phyloP scores from a whole-genome alignment of 1,140 invertebrate genomes.

The Metaphire vulgaris region DNA sequence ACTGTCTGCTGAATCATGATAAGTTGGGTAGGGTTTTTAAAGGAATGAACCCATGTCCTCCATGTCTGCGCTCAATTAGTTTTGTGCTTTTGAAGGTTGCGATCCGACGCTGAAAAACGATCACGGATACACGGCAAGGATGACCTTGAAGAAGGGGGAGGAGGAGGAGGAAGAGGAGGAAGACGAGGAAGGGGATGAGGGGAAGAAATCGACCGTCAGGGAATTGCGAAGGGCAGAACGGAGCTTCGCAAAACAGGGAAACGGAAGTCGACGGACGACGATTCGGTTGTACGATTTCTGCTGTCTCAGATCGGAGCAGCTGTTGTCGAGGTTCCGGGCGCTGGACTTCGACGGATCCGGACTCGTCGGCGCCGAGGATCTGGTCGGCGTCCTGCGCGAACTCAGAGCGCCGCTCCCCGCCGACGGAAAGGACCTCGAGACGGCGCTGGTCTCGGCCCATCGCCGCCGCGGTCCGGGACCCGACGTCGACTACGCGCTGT shows the following conservation, averaged over 20 bases:
- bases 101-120: slow-evolving; percentile 52
- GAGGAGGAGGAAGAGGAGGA: too few species aligned
- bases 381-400: slow-evolving; percentile 40
- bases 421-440: slow-evolving; percentile 43
- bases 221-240: slow-evolving; percentile 51
- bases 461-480: slow-evolving; percentile 39
- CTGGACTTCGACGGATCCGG: slow-evolving; percentile 45
- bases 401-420: slow-evolving; percentile 38
- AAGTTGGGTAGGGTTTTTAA: too few species aligned
- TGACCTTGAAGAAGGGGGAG: slow-evolving; percentile 50
- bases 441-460: slow-evolving; percentile 37
- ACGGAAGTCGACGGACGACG: slow-evolving; percentile 50
- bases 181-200: too few species aligned
- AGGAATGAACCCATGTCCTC: too few species aligned
- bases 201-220: slow-evolving; percentile 48
- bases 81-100: slow-evolving; percentile 45
- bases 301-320: slow-evolving; percentile 36
- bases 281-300: slow-evolving; percentile 51
- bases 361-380: slow-evolving; percentile 41
- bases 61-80: too few species aligned
- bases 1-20: too few species aligned
- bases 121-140: slow-evolving; percentile 45
- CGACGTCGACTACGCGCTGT: slow-evolving; percentile 49
- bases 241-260: slow-evolving; percentile 47
- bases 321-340: slow-evolving; percentile 40